Conservation (phyloP, 2,888 invertebrate genomes). For the Acronicta leporina region DNA sequence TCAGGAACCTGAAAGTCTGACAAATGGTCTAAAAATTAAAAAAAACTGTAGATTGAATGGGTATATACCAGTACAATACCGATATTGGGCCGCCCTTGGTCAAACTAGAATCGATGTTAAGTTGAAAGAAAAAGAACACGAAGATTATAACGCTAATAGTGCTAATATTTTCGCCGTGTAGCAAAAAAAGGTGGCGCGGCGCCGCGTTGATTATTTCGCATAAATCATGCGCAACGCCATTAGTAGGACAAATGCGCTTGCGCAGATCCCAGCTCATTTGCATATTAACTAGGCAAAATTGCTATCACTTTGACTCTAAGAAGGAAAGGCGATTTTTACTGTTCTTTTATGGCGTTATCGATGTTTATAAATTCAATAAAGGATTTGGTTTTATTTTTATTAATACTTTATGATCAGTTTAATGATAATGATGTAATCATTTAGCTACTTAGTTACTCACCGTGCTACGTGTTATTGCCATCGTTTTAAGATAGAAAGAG, state of each 20-base stretch:
- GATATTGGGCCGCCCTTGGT: not conserved
- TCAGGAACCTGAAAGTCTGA: too few relatives aligned
- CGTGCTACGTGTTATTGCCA: too few relatives aligned
- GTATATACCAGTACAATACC: not conserved
- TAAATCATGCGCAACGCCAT: constrained; percentile 65
- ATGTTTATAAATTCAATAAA: constrained; percentile 30
- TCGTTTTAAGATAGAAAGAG: too few relatives aligned
- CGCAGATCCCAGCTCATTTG: constrained; percentile 58
- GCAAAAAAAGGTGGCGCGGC: constrained; percentile 51
- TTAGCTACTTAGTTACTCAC: too few relatives aligned
- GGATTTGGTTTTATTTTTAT: constrained; percentile 14
- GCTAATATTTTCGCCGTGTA: constrained; percentile 45
- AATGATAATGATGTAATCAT: too few relatives aligned
- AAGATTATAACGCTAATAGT: constrained; percentile 49
- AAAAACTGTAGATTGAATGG: rapidly evolving
- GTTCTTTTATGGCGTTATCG: constrained; percentile 34
- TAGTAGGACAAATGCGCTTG: constrained; percentile 65
- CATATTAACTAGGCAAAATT: constrained; percentile 62
- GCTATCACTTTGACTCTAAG: constrained; percentile 34
- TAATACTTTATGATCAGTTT: not conserved
- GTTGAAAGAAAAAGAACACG: constrained; percentile 33
- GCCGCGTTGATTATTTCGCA: constrained; percentile 61
- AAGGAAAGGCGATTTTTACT: constrained; percentile 35
- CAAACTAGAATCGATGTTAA: not conserved
- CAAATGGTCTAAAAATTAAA: not conserved